phyloP scores from a whole-genome alignment of 2,888 invertebrate genomes.

The Tenthredo mesomela region DNA sequence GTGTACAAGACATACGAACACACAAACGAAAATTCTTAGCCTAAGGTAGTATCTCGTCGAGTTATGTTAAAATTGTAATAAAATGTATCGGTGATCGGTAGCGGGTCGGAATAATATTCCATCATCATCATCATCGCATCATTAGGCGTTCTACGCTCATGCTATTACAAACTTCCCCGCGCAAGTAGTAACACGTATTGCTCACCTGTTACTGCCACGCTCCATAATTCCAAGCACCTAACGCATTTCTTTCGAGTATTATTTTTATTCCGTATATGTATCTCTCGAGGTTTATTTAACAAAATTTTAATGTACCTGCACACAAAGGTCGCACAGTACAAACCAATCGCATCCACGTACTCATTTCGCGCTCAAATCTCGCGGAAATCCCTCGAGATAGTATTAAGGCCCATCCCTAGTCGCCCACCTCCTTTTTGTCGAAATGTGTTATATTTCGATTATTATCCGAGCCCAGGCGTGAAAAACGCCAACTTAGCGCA shows the following conservation, averaged over 20 bases:
- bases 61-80: neutral
- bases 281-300: neutral
- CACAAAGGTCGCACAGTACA: neutral
- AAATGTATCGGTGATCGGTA: neutral
- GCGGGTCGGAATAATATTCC: neutral
- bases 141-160: neutral
- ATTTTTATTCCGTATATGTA: neutral
- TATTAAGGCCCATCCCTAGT: too few species aligned
- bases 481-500: too few species aligned
- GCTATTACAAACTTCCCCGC: neutral
- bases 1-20: slow-evolving; percentile 67
- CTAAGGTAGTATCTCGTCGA: slow-evolving; percentile 7
- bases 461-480: too few species aligned
- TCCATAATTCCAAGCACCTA: neutral
- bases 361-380: neutral
- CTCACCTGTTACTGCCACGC: neutral
- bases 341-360: neutral
- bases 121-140: neutral
- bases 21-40: slow-evolving; percentile 69
- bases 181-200: neutral
- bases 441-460: too few species aligned
- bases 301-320: neutral
- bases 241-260: neutral
- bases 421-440: too few species aligned
- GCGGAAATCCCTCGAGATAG: neutral